Evolutionary conservation across 2,113 vertebrate genomes (phyloP).

Genomic region (Aspiorhynchus laticeps): DNA sequence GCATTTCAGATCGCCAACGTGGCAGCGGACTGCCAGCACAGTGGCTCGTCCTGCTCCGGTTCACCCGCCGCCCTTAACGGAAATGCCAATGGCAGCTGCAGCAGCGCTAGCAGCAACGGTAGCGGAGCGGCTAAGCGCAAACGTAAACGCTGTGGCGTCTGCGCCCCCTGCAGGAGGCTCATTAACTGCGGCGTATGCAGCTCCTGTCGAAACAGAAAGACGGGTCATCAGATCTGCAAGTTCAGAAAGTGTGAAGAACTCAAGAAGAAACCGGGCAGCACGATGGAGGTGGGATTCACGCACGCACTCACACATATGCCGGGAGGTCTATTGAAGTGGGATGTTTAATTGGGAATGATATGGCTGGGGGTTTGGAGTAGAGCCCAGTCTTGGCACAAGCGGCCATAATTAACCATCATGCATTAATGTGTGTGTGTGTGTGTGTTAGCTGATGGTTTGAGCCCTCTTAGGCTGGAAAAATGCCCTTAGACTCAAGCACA

Average conservation of each 20-base stretch:
- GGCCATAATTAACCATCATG: constrained; percentile 50
- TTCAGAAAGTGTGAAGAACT: constrained; percentile 98
- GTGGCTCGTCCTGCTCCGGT: constrained; percentile 77
- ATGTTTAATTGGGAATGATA: constrained; percentile 53
- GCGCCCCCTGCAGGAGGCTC: constrained; percentile 91
- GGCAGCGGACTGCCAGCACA: constrained; percentile 91
- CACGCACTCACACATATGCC: constrained; percentile 45
- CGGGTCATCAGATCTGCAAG: constrained; percentile 98
- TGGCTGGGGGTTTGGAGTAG: constrained; percentile 53
- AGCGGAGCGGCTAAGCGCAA: constrained; percentile 85
- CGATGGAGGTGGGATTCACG: constrained; percentile 81
- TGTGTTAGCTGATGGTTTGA: constrained; percentile 45
- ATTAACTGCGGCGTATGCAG: constrained; percentile 98
- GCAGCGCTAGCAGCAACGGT: constrained; percentile 62
- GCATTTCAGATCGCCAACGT: constrained; percentile 89
- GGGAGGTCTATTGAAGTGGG: constrained; percentile 35
- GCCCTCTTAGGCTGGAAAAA: constrained; percentile 46
- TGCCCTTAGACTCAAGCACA: constrained; percentile 42
- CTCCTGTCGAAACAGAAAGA: constrained; percentile 95
- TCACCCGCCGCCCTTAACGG: constrained; percentile 66
- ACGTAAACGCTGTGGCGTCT: constrained; percentile 93
- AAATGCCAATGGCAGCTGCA: constrained; percentile 58
- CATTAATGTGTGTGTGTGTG: constrained; percentile 43
- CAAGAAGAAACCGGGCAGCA: constrained; percentile 94
- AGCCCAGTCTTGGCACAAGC: constrained; percentile 57